Percentiles rank a stretch among this genome's conserved stretches.
These are phyloP conservation scores for Drosophila bifasciata DNA, from an alignment of 1,140 invertebrate species.

Conservation along the genomic window DNA sequence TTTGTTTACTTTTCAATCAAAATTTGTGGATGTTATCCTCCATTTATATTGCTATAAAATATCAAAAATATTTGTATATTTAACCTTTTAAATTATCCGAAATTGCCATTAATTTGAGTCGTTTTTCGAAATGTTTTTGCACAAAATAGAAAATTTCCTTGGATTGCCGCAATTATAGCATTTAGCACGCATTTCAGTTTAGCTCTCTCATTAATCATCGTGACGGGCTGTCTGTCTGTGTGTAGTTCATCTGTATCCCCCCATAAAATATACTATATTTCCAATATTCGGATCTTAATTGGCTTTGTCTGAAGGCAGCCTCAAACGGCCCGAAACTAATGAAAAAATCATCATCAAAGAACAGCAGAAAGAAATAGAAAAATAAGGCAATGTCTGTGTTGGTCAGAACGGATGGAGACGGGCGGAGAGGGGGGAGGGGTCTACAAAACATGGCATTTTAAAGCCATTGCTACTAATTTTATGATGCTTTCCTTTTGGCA, in stretches of 20 bases:
- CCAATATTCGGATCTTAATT: slow-evolving; percentile 57
- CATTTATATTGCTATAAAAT: not conserved
- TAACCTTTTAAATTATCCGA: slow-evolving; percentile 44
- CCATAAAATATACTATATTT: slow-evolving; percentile 26
- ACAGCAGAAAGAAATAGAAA: slow-evolving; percentile 35
- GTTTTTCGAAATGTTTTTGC: slow-evolving; percentile 59
- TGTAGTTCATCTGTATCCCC: not conserved
- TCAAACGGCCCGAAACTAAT: slow-evolving; percentile 73
- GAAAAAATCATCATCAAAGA: slow-evolving; percentile 68
- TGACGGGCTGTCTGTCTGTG: slow-evolving; percentile 37
- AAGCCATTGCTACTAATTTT: slow-evolving; percentile 78
- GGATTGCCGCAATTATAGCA: slow-evolving; percentile 74
- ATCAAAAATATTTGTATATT: not conserved
- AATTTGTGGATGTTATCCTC: not conserved
- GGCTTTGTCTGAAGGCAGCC: slow-evolving; percentile 27
- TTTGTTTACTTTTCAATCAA: slow-evolving; percentile 9
- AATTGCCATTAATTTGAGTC: slow-evolving; percentile 59
- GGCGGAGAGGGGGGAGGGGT: not conserved
- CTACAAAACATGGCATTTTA: slow-evolving; percentile 65
- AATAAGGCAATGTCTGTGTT: slow-evolving; percentile 7
- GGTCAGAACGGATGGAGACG: slow-evolving; percentile 19
- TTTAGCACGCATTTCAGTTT: slow-evolving; percentile 73
- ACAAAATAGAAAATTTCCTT: slow-evolving; percentile 41
- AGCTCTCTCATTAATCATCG: slow-evolving; percentile 54
- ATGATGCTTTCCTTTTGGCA: slow-evolving; percentile 58